Base-by-base conservation (phyloP, 30 jellyfish, hydroid and myxozoan species). In the Aurelia sp. region DNA sequence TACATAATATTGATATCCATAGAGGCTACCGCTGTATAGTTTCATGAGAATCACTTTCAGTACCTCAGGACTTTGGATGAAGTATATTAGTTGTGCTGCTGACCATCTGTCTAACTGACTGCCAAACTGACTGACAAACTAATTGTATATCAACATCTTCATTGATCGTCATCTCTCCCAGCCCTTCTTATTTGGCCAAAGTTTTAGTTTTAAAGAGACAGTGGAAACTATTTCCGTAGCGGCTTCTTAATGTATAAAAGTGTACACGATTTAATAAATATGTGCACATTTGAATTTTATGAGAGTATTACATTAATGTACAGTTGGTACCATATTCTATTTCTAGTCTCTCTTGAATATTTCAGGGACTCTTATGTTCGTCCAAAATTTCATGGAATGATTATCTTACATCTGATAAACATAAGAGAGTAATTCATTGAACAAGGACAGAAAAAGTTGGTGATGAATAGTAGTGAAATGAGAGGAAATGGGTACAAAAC, bases 221-320 rank as follows among this genome's bases (percentile, higher is more conserved):
- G 69, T 70, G 66, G 82, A 64, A 83, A 58, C 67, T 72, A 83
- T 76, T 78, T 78, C 89, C 76, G 72, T 63, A 78, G 72, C 41
- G 86, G 33, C 47, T 67, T 81, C 76, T 52, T 69, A 55, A 40
- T 57, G 71, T n/a, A 38, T 15, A 35, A 51, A 33, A 67, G 78
- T 84, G 76, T 84, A 60, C 84, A 53, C 80, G 48, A 74, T 84
- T 84, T n/a, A 76, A 78, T 78, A 53, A 40, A 51, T 38, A 72
- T 70, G 88, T 84, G 93, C 93, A 84, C 88, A 84, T 84, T 83
- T 84, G 93, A 84, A 84, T 84, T 73, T 84, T 84, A 84, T 72
- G 78, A 50, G 68, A 84, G 76, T 72, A 84, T 68, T 83, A 53
- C 76, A 73, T 55, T 20, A 72, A 63, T 84, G 84, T 58, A 60